These are phyloP conservation scores for Parasteatoda lunata DNA, from an alignment of 2,888 invertebrate species.

Conservation along the genomic window DNA sequence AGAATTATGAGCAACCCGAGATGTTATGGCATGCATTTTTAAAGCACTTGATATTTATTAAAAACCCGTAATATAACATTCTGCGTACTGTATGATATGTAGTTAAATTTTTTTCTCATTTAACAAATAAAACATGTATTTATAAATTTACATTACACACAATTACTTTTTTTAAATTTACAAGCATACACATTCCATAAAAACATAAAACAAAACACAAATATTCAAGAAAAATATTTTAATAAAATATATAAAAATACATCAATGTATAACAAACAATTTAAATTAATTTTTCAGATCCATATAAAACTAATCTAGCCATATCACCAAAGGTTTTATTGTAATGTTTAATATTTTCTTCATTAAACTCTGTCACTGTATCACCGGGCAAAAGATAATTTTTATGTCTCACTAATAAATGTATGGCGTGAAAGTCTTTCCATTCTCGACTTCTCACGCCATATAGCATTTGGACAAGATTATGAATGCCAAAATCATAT, in stretches of 20 bases:
- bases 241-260: neutral
- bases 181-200: neutral
- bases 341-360: constrained; percentile 70
- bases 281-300: constrained; percentile 4
- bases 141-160: no score
- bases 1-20: no score
- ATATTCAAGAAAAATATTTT: neutral
- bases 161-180: neutral
- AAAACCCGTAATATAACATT: no score
- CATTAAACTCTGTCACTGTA: constrained; percentile 68
- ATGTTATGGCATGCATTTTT: no score
- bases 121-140: no score
- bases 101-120: no score
- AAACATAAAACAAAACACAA: neutral
- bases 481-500: constrained; percentile 74
- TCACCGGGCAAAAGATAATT: constrained; percentile 70
- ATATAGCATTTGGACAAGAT: constrained; percentile 73
- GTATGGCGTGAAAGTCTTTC: constrained; percentile 73
- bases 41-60: no score
- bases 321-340: constrained; percentile 71
- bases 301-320: constrained; percentile 70
- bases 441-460: constrained; percentile 70
- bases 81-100: no score
- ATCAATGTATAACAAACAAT: neutral
- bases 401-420: constrained; percentile 74